Evolutionary conservation across 2,797 vertebrate species (phyloP).

Genomic region (Enteromius argenteus): DNA sequence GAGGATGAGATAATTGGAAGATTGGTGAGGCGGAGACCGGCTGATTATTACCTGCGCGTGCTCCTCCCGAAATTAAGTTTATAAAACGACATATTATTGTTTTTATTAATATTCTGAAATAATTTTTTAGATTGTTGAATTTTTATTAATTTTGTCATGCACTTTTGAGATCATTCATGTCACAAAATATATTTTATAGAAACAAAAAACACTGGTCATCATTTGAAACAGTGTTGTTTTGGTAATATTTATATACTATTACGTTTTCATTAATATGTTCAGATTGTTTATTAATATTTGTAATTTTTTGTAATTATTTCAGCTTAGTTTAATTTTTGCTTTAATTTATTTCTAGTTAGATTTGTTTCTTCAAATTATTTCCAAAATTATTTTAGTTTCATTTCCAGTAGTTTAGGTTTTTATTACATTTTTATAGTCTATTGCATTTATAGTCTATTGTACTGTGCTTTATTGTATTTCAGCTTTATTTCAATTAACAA

Average conservation of each 20-base stretch:
- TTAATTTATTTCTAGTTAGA: not conserved
- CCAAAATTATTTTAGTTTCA: not conserved
- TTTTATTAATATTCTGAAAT: not conserved
- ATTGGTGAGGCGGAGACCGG: too few relatives aligned
- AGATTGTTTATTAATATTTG: not conserved
- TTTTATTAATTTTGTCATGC: not conserved
- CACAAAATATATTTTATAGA: not conserved
- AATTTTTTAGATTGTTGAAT: not conserved
- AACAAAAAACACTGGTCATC: not conserved
- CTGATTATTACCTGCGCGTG: too few relatives aligned
- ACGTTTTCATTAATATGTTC: not conserved
- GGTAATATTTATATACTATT: not conserved
- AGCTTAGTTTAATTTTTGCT: not conserved
- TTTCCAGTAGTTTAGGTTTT: not conserved
- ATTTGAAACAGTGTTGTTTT: not conserved
- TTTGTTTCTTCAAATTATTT: not conserved
- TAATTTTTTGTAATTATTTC: not conserved
- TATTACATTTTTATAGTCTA: not conserved
- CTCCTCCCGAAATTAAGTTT: too few relatives aligned
- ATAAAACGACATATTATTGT: not conserved
- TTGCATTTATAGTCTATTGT: too few relatives aligned
- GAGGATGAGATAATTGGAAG: too few relatives aligned
- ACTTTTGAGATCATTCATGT: not conserved
- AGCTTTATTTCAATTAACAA: not conserved
- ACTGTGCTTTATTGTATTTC: not conserved